These are phyloP conservation scores for Enteromius viviparus DNA, from an alignment of 2,797 vertebrate species.

Conservation along the genomic window DNA sequence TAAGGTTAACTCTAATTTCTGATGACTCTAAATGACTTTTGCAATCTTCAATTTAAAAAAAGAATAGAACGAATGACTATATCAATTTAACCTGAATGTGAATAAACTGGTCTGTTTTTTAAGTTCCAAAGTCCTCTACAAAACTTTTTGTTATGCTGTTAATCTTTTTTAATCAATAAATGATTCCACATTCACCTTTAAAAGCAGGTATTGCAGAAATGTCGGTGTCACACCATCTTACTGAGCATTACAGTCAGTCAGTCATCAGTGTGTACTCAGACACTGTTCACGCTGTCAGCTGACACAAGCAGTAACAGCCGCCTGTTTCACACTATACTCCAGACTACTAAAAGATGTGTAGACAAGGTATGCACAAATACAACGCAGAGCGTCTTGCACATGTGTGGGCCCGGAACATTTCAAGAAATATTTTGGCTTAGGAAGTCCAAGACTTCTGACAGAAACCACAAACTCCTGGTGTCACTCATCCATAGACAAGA, in stretches of 20 bases:
- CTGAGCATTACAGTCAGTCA: no score
- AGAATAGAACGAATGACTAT: background rate
- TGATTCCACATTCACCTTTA: background rate
- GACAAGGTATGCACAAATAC: constrained; percentile 41
- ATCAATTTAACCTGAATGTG: background rate
- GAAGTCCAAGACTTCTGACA: constrained; percentile 16
- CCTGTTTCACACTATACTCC: constrained; percentile 27
- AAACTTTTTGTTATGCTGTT: background rate
- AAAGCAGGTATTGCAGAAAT: background rate
- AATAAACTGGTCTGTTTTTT: background rate
- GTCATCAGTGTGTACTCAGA: background rate
- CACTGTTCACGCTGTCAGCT: background rate
- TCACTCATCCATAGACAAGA: constrained; percentile 35
- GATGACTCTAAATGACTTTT: background rate
- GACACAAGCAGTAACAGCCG: background rate
- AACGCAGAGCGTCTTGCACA: constrained; percentile 19
- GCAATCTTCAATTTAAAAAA: background rate
- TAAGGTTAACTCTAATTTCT: no score
- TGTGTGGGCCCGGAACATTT: constrained; percentile 37
- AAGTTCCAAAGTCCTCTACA: background rate
- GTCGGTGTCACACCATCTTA: no score
- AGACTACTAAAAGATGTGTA: constrained; percentile 44
- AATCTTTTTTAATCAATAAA: background rate
- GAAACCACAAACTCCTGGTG: constrained; percentile 42
- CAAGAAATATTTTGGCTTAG: constrained; percentile 29